Conservation (phyloP, 2,888 invertebrate species). For the Himalopsyche tibetana region DNA sequence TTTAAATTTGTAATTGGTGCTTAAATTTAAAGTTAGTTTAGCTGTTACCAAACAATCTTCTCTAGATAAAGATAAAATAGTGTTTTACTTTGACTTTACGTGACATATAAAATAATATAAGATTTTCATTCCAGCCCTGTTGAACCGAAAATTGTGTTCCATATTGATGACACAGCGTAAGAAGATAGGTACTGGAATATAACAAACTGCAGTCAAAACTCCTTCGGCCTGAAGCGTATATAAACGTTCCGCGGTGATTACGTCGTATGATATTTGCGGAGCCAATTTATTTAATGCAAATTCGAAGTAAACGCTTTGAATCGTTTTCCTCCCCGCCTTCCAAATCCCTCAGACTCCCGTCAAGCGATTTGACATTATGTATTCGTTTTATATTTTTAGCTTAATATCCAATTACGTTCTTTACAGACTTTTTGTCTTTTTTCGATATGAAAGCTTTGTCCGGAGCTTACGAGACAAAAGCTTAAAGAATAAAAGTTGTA, state of each 20-base stretch:
- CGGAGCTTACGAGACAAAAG: slow-evolving; percentile 8
- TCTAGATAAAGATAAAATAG: too few species aligned
- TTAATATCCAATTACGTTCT: slow-evolving; percentile 34
- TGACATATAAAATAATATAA: background rate
- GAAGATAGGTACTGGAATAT: background rate
- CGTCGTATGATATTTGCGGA: slow-evolving; percentile 17
- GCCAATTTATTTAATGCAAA: slow-evolving; percentile 34
- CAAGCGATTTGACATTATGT: slow-evolving; percentile 28
- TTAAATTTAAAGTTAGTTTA: too few species aligned
- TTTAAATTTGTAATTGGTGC: too few species aligned
- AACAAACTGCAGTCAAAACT: slow-evolving; percentile 18
- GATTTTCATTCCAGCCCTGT: background rate
- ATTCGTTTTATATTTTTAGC: slow-evolving; percentile 34
- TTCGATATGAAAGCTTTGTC: slow-evolving; percentile 20
- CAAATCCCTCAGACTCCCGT: background rate
- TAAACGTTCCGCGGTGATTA: slow-evolving; percentile 19
- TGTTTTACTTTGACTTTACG: too few species aligned
- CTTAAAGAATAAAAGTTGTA: slow-evolving; percentile 29
- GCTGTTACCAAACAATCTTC: too few species aligned
- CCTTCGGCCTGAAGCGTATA: background rate
- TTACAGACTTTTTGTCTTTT: background rate
- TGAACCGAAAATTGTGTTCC: background rate
- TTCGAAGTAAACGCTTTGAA: slow-evolving; percentile 26
- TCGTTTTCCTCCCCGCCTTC: background rate
- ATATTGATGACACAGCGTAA: slow-evolving; percentile 2